Percentiles rank a stretch among this genome's conserved stretches.
phyloP scores from a whole-genome alignment of 2,113 vertebrate genomes.

The Poeciliopsis prolifica region DNA sequence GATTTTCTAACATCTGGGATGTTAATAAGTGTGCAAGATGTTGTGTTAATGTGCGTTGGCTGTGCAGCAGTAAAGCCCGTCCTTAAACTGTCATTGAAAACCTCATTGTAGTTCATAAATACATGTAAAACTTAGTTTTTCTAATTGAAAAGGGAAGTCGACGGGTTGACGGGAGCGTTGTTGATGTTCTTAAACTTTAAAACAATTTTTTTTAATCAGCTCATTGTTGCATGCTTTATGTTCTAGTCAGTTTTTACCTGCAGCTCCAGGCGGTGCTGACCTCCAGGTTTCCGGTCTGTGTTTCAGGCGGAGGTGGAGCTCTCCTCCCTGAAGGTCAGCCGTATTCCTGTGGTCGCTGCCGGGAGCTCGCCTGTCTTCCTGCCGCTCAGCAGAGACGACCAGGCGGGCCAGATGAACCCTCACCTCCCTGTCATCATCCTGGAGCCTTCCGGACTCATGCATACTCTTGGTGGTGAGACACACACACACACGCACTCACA shows the following conservation, averaged over 20 bases:
- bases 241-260: neutral
- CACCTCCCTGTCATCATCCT: conserved; percentile 91
- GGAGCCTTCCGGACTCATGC: conserved; percentile 85
- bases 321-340: conserved; percentile 80
- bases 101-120: neutral
- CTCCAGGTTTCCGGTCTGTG: neutral
- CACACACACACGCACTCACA: neutral
- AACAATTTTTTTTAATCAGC: neutral
- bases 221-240: neutral
- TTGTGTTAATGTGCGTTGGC: no score
- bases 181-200: neutral
- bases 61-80: neutral
- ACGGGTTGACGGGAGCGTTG: neutral
- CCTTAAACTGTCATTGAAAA: neutral
- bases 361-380: conserved; percentile 81
- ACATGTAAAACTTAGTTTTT: neutral
- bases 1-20: no score
- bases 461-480: conserved; percentile 84
- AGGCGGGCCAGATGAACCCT: conserved; percentile 79
- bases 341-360: conserved; percentile 75
- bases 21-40: no score
- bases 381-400: conserved; percentile 86
- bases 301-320: conserved; percentile 84
- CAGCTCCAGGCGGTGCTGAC: neutral
- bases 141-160: neutral